phyloP scores from a whole-genome alignment of 2,113 vertebrate species.

The Microtus richardsoni region DNA sequence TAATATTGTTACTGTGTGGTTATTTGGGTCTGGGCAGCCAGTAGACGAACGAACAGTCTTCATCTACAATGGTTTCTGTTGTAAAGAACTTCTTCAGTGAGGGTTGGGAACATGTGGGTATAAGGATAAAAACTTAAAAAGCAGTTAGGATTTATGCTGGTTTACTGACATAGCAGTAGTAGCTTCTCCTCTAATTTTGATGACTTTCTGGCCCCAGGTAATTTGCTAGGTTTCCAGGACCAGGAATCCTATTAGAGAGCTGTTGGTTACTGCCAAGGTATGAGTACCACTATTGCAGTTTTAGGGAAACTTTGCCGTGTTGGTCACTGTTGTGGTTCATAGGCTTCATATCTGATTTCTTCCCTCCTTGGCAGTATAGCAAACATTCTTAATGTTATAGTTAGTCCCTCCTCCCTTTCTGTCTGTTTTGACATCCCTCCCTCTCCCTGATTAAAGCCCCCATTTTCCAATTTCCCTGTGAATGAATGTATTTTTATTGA shows the following conservation, averaged over 20 bases:
- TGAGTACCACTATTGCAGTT: neutral
- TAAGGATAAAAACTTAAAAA: neutral
- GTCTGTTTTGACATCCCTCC: neutral
- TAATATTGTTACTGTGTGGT: too few species aligned
- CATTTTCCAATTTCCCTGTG: neutral
- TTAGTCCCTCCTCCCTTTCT: neutral
- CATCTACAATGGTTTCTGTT: neutral
- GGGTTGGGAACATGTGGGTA: neutral
- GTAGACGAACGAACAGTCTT: too few species aligned
- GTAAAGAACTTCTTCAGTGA: neutral
- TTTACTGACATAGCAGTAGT: neutral
- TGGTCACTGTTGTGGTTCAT: neutral
- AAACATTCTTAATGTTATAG: neutral
- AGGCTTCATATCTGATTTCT: neutral
- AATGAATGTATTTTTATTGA: slow-evolving; percentile 13
- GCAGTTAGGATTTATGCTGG: neutral
- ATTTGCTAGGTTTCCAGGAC: neutral
- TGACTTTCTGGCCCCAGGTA: neutral
- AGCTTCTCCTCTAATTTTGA: neutral
- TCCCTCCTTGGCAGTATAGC: neutral
- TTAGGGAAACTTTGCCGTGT: neutral
- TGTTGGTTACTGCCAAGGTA: neutral
- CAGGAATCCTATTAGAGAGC: neutral
- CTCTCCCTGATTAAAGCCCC: neutral
- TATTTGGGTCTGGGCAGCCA: too few species aligned